Base-by-base conservation (phyloP, 2,113 vertebrate species). In the Etheostoma spectabile region DNA sequence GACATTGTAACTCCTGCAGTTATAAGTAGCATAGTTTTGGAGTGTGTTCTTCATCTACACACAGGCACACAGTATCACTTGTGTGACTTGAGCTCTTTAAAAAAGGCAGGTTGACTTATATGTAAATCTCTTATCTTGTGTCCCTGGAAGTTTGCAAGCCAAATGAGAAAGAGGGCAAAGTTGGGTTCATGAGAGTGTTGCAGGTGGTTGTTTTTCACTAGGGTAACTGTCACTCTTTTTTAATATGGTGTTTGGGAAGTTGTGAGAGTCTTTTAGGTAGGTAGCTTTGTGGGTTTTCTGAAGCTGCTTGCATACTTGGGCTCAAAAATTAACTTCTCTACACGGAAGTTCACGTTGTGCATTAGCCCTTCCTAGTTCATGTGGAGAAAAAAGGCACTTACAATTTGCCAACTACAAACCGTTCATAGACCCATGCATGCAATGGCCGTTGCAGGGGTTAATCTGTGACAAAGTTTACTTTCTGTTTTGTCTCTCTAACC, bases 81-180 rank as follows among this genome's bases (percentile, higher is more conserved):
- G 55, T 24, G 52, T 83, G 91, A 93, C 87, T 53, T 46, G 19
- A 64, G 56, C 74, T 85, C 66, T 87, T 87, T 11, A 42, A 51
- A 77, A 84, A 87, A 87, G 49, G 64, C 61, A 59, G 80, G 35
- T 60, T 56, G 73, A 81, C 82, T 75, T 73, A 64, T 90, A 91
- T 92, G 90, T 86, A 93, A 93, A 91, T 90, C 76, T 82, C 84
- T 90, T 88, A 89, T 92, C 87, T 88, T 55, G 35, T 83, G 65
- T 82, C 57, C 78, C 66, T 8, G 35, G 76, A 84, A 64, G 86
- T 93, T 94, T 94, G 91, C 88, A 88, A 91, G 79, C 80, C 91
- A 93, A 94, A 92, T 93, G 82, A 86, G 90, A 79, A 79, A 82
- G 51, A 45, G 22, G 67, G 51, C 22, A 66, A 61, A 13, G 70